Percentiles rank a stretch among this genome's conserved stretches.
Evolutionary conservation across 2,113 vertebrate genomes (phyloP).

Genomic region (Podiceps cristatus): DNA sequence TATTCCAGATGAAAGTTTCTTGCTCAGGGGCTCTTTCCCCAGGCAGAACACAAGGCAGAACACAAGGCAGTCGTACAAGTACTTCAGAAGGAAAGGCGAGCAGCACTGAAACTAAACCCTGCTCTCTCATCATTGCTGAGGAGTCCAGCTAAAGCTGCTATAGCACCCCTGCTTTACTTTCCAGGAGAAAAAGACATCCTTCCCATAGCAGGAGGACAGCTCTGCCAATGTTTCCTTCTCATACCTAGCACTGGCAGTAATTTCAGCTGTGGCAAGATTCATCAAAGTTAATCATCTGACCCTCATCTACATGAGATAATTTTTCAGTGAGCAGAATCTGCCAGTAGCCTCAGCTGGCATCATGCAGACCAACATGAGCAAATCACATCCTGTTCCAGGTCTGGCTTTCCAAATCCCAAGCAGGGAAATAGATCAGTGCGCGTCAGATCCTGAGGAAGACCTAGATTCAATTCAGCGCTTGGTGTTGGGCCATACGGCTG

Average conservation of each 20-base stretch:
- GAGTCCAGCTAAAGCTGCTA: slow-evolving; percentile 1
- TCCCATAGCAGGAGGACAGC: neutral
- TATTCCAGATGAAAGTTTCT: neutral
- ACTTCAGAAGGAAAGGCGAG: neutral
- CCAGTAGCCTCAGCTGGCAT: slow-evolving; percentile 67
- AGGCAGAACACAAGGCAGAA: neutral
- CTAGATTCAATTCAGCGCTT: slow-evolving; percentile 40
- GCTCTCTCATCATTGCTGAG: neutral
- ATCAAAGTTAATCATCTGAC: slow-evolving; percentile 70
- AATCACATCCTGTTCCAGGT: slow-evolving; percentile 61
- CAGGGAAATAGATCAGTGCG: slow-evolving; percentile 48
- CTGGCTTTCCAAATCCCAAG: slow-evolving; percentile 54
- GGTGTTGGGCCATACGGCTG: slow-evolving; percentile 54
- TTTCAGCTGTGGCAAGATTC: slow-evolving; percentile 66
- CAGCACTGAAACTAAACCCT: neutral
- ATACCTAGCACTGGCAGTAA: slow-evolving; percentile 52
- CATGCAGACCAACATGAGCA: slow-evolving; percentile 57
- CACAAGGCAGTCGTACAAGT: neutral
- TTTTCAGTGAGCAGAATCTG: slow-evolving; percentile 57
- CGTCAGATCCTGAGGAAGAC: slow-evolving; percentile 57
- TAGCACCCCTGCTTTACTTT: slow-evolving; percentile 26
- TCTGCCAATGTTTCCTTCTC: slow-evolving; percentile 66
- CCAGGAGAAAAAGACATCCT: slow-evolving; percentile 37
- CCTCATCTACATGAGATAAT: slow-evolving; percentile 63
- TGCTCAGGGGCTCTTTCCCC: neutral